A percentile compares a stretch with the other conserved stretches of the same genome.
These are phyloP conservation scores for Arctopsyche grandis DNA, from an alignment of 1,140 invertebrate genomes.

Conservation along the genomic window DNA sequence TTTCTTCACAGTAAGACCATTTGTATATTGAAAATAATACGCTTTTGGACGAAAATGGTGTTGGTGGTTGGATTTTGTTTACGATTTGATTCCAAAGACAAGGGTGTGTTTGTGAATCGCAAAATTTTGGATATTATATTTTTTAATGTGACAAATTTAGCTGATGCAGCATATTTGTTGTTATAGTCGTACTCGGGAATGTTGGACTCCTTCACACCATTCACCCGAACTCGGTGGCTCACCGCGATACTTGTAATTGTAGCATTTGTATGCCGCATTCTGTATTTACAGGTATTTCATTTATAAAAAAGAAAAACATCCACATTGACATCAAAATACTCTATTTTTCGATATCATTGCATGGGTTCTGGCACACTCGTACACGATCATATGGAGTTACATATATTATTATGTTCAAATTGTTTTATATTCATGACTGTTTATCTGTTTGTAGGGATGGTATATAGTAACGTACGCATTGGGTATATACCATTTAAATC, in stretches of 20 bases:
- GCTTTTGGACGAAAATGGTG: no score
- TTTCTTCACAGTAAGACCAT: neutral
- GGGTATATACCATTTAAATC: slow-evolving; percentile 98
- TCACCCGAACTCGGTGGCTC: slow-evolving; percentile 57
- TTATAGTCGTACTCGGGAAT: slow-evolving; percentile 53
- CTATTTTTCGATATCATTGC: slow-evolving; percentile 42
- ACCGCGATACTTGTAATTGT: slow-evolving; percentile 57
- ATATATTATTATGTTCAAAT: neutral
- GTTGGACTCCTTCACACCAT: slow-evolving; percentile 65
- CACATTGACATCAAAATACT: neutral
- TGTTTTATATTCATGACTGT: slow-evolving; percentile 27
- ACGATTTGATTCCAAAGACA: neutral
- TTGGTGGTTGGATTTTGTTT: no score
- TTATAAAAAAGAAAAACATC: slow-evolving; percentile 39
- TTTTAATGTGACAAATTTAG: no score
- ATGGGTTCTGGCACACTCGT: slow-evolving; percentile 53
- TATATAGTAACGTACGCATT: slow-evolving; percentile 99
- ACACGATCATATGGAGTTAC: neutral
- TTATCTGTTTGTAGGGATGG: slow-evolving; percentile 86
- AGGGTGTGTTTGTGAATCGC: neutral
- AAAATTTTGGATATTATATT: neutral
- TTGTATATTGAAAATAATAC: neutral
- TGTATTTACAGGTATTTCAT: slow-evolving; percentile 59
- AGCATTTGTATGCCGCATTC: slow-evolving; percentile 59
- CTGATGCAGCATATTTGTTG: neutral